Evolutionary conservation across 2,888 invertebrate genomes (phyloP).

Genomic region (Tipula helvola): DNA sequence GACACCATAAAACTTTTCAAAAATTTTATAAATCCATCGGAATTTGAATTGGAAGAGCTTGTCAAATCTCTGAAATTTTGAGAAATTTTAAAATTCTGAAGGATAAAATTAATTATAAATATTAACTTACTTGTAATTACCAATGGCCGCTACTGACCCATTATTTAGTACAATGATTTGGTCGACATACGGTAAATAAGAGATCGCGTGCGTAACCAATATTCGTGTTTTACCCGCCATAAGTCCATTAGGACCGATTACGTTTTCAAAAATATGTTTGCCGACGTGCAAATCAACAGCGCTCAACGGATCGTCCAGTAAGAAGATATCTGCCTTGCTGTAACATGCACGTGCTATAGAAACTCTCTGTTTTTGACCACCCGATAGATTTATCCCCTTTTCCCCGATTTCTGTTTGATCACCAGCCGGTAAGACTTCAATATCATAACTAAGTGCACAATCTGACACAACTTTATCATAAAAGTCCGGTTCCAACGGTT

Average conservation of each 20-base stretch:
- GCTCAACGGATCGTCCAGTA: conserved; percentile 45
- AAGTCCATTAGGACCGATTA: conserved; percentile 40
- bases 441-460: conserved; percentile 37
- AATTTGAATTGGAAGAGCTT: background rate
- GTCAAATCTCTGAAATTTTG: background rate
- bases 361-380: conserved; percentile 69
- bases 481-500: conserved; percentile 24
- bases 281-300: conserved; percentile 54
- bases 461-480: conserved; percentile 29
- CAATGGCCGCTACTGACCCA: conserved; percentile 32
- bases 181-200: conserved; percentile 42
- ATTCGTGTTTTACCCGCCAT: conserved; percentile 39
- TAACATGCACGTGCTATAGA: conserved; percentile 39
- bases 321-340: conserved; percentile 36
- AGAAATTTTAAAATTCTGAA: background rate
- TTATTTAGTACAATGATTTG: conserved; percentile 41
- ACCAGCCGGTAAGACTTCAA: conserved; percentile 39
- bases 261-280: conserved; percentile 45
- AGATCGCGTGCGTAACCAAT: conserved; percentile 46
- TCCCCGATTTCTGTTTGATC: conserved; percentile 45
- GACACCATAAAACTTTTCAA: background rate
- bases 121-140: conserved; percentile 24
- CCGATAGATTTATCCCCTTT: conserved; percentile 43
- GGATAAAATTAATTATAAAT: background rate
- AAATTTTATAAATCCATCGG: background rate